Evolutionary conservation across 2,888 invertebrate genomes (phyloP), one percentile per base, ranked within the genome.

Genomic region (Heteromyza rotundicornis): DNA sequence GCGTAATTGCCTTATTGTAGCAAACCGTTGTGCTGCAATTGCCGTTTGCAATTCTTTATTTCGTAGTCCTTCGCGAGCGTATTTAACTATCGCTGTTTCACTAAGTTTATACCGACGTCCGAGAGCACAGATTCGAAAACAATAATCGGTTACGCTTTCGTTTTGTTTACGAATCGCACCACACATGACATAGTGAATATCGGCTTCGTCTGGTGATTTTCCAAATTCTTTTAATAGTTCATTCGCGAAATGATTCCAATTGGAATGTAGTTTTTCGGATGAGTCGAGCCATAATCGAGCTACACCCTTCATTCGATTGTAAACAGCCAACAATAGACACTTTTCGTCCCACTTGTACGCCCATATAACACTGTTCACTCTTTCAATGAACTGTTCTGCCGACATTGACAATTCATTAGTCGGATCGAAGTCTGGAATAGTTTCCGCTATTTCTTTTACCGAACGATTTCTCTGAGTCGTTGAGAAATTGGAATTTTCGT

Each of bases 331-430:
- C 47, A 47, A 19, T 47, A 47, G 14, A 19, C 47, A 47, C 47
- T 47, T 47, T 20, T 47, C 47, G 2, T 47, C 20, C 47, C 47
- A 47, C 19, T 20, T 2, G 20, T 47, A 47, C 14, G 47, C 47
- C 3, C 5, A 10, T 2, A 53, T 27, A 3, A 51, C 49, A 16
- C 19, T 63, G 7, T 62, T 47, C 1, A 63, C 60, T 1, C 61
- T 2, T 8, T 63, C 50, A 7, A 64, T 54, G 54, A 64, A 64
- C 49, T 64, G 63, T 20, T 63, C 57, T 0, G 57, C 56, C 2
- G n/a, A n/a, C n/a, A n/a, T n/a, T n/a, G n/a, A n/a, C n/a, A n/a
- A n/a, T n/a, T n/a, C n/a, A n/a, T n/a, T n/a, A n/a, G n/a, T n/a
- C n/a, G n/a, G n/a, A n/a, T n/a, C n/a, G n/a, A n/a, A n/a, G n/a